Percentiles rank a stretch among this genome's conserved stretches.
Conservation (phyloP, 2,113 vertebrate genomes). For the Mesocricetus auratus region DNA sequence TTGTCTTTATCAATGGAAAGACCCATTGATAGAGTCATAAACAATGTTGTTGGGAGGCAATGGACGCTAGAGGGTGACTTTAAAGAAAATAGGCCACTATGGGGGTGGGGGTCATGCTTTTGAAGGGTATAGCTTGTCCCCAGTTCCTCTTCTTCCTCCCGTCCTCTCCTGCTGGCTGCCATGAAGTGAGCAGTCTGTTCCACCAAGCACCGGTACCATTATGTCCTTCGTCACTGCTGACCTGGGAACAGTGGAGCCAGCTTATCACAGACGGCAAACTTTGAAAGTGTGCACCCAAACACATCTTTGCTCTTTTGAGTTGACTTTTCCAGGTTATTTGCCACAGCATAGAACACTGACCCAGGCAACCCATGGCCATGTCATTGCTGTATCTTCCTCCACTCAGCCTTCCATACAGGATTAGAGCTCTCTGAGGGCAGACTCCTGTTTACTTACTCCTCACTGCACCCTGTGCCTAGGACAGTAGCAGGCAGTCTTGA, state of each 20-base stretch:
- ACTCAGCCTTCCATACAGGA: neutral
- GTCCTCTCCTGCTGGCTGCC: neutral
- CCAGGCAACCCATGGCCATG: neutral
- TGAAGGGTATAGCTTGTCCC: neutral
- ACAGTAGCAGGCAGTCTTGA: too few species aligned
- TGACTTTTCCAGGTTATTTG: neutral
- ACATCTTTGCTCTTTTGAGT: neutral
- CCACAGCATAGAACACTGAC: neutral
- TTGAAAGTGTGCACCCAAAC: neutral
- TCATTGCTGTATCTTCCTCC: neutral
- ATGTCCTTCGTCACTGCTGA: too few species aligned
- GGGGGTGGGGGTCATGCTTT: neutral
- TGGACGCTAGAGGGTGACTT: neutral
- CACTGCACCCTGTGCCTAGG: neutral
- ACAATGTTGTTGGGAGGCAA: neutral
- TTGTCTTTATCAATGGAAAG: neutral
- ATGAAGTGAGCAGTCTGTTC: neutral
- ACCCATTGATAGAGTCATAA: neutral
- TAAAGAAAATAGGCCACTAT: neutral
- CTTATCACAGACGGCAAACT: too few species aligned
- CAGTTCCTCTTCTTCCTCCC: neutral
- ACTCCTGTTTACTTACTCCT: too few species aligned
- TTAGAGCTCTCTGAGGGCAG: accelerated
- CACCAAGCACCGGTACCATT: neutral
- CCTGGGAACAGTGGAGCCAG: neutral